These are phyloP conservation scores for Caerostris darwini DNA, from an alignment of 1,140 invertebrate genomes.

Conservation along the genomic window DNA sequence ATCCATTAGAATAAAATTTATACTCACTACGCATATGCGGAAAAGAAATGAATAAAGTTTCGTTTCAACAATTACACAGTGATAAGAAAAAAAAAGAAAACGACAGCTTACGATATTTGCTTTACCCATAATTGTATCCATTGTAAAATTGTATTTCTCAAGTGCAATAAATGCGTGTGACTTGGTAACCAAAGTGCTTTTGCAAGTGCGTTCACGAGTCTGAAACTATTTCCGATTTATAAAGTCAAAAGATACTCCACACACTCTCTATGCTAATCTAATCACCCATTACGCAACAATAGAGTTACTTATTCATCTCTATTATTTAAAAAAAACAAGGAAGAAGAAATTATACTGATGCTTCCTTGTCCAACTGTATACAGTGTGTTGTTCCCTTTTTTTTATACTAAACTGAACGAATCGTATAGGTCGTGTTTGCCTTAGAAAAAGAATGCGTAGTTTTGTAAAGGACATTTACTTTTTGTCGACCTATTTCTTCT, in stretches of 20 bases:
- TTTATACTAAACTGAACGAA: constrained; percentile 22
- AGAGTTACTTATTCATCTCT: background rate
- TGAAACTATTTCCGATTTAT: background rate
- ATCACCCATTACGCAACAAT: background rate
- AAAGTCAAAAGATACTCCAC: background rate
- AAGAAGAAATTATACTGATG: background rate
- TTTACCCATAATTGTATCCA: too few species aligned
- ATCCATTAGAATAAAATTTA: too few species aligned
- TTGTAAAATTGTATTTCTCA: too few species aligned
- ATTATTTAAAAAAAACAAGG: background rate
- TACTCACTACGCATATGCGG: too few species aligned
- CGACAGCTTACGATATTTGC: too few species aligned
- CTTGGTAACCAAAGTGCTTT: background rate
- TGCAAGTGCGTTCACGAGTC: background rate
- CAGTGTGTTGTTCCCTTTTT: background rate
- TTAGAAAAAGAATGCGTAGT: constrained; percentile 35
- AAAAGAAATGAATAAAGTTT: too few species aligned
- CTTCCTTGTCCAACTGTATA: background rate
- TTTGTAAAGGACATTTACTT: constrained; percentile 52
- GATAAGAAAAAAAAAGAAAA: too few species aligned
- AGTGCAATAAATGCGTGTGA: background rate
- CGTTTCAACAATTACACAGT: too few species aligned
- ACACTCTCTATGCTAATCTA: background rate
- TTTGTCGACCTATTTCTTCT: constrained; percentile 16
- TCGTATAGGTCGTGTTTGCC: constrained; percentile 41